Evolutionary conservation across 2,888 invertebrate species (phyloP).

Genomic region (Caenorhabditis afra): DNA sequence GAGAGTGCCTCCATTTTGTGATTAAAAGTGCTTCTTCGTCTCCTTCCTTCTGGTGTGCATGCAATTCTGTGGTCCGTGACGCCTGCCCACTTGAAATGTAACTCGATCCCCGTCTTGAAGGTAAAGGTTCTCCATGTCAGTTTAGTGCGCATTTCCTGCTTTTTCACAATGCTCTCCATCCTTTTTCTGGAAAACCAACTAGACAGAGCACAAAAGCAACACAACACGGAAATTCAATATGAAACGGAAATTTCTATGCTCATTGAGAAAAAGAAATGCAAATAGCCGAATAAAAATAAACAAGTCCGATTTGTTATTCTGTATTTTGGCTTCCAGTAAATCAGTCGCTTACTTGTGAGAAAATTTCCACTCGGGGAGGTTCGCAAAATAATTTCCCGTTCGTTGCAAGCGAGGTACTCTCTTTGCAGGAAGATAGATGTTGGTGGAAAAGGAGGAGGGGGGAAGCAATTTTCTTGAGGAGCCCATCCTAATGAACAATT

Average conservation of each 20-base stretch:
- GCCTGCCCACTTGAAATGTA: conserved; percentile 6
- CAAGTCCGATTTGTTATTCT: conserved; percentile 6
- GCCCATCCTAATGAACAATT: conserved; percentile 23
- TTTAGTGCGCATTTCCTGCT: conserved; percentile 27
- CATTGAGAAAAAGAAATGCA: conserved; percentile 5
- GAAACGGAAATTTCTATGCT: conserved; percentile 27
- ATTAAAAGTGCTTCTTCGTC: not conserved
- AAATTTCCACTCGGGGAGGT: conserved; percentile 13
- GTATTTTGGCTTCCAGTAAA: not conserved
- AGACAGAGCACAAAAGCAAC: conserved; percentile 39
- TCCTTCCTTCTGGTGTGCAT: not conserved
- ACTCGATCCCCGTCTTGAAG: conserved; percentile 26
- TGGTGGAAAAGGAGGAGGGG: conserved; percentile 7
- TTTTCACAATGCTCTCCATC: not conserved
- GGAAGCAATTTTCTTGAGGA: conserved; percentile 38
- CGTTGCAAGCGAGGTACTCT: not conserved
- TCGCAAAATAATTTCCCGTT: conserved; percentile 37
- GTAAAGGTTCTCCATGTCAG: conserved; percentile 52
- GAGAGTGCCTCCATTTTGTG: conserved; percentile 8
- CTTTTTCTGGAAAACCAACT: conserved; percentile 18
- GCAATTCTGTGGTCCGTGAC: conserved; percentile 3
- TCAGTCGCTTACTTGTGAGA: conserved; percentile 12
- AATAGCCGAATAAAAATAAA: conserved; percentile 1
- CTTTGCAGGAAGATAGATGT: not conserved
- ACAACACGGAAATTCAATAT: conserved; percentile 30